Evolutionary conservation across 2,113 vertebrate species (phyloP).

Genomic region (Zeus faber): DNA sequence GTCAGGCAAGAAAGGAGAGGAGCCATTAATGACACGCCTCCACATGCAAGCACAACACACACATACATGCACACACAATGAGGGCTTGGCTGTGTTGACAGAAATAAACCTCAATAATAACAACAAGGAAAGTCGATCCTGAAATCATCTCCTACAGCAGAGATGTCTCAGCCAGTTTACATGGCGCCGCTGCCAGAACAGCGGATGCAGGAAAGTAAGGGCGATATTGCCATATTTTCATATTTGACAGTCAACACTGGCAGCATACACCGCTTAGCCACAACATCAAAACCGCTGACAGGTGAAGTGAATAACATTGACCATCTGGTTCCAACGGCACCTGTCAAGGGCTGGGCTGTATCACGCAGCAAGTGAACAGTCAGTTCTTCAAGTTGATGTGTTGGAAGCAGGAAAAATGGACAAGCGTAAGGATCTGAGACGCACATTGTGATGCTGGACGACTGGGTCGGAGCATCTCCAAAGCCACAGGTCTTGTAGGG

Average conservation of each 20-base stretch:
- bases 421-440: too few species aligned
- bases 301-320: too few species aligned
- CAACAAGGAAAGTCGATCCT: slow-evolving; percentile 37
- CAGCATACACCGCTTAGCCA: too few species aligned
- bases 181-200: slow-evolving; percentile 28
- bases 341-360: too few species aligned
- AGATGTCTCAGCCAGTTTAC: slow-evolving; percentile 20
- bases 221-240: slow-evolving; percentile 19
- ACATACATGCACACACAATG: neutral
- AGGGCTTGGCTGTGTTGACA: slow-evolving; percentile 18
- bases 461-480: too few species aligned
- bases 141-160: slow-evolving; percentile 20
- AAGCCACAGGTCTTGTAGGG: too few species aligned
- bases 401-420: too few species aligned
- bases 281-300: too few species aligned
- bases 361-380: too few species aligned
- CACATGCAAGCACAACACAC: neutral
- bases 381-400: too few species aligned
- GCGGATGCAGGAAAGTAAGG: slow-evolving; percentile 21
- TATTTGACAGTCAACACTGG: slow-evolving; percentile 13
- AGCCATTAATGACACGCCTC: neutral
- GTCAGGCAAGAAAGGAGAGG: slow-evolving; percentile 4
- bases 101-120: slow-evolving; percentile 32
- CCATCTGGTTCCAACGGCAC: too few species aligned
- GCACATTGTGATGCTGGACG: too few species aligned